Evolutionary conservation across 2,888 invertebrate species (phyloP), one percentile per base, ranked within the genome.

Genomic region (Tubulanus polymorphus): DNA sequence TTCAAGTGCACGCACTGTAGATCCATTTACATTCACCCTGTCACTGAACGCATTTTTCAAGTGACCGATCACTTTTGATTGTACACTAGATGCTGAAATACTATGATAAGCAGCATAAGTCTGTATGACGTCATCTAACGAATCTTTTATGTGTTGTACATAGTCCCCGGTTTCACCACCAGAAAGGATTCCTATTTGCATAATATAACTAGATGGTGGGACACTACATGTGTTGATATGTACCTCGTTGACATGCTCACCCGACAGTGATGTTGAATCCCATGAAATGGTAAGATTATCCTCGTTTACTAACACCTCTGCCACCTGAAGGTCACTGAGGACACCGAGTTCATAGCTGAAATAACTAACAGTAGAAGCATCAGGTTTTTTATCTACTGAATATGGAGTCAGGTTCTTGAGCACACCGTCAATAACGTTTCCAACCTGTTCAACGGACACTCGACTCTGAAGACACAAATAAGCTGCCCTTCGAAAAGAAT

Each of bases 131-230:
- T 41, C 41, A 20, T 15, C 20, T 20, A 41, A 23, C 20, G 41
- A 18, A 20, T 41, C 20, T 8, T 23, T 20, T 5, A 41, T 41
- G 23, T 41, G 41, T 41, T 41, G 41, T 8, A 23, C 41, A 41
- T 41, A 41, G 23, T 41, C 41, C 18, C 20, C 5, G 6, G 41
- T 41, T 18, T 18, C 23, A 41, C 41, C 41, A 18, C 41, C 5
- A 8, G 41, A 18, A 41, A 41, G 41, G 41, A 41, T 41, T 41
- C 23, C 41, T 20, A 41, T 41, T 41, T 41, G 41, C 41, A 41
- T 18, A 8, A 15, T 23, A 18, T 20, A 41, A 41, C 41, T 41
- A 20, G 20, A 20, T 20, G 41, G 41, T 8, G 41, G 41, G 23
- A 41, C 41, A 8, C 41, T 23, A 41, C 20, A 41, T 20, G 6